Percentiles rank a stretch among this genome's conserved stretches.
Conservation (phyloP, 2,113 vertebrate genomes). For the Hymenochirus boettgeri region DNA sequence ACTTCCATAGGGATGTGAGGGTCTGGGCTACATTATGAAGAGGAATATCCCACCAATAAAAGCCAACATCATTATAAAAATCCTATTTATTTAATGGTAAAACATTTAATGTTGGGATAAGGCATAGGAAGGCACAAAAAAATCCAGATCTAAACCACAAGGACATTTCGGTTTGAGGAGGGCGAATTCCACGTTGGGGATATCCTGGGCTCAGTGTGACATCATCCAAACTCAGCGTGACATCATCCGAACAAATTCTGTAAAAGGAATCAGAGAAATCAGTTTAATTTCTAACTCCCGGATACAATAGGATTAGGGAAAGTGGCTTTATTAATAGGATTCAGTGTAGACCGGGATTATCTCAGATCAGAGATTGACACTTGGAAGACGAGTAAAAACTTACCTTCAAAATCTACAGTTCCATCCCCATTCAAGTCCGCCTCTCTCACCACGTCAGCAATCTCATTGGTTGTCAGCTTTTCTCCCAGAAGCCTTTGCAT, state of each 20-base stretch:
- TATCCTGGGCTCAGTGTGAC: no score
- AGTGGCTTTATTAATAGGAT: background rate
- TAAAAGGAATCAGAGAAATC: slow-evolving; percentile 1
- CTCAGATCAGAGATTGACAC: background rate
- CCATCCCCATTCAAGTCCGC: slow-evolving; percentile 78
- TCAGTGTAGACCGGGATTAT: background rate
- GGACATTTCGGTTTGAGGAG: no score
- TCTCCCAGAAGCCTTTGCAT: slow-evolving; percentile 77
- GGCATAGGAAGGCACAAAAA: no score
- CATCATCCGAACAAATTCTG: slow-evolving; percentile 49
- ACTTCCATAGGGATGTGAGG: no score
- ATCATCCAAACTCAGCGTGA: no score
- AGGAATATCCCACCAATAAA: no score
- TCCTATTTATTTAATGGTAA: no score
- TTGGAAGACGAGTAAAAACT: background rate
- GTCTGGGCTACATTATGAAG: no score
- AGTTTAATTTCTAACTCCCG: background rate
- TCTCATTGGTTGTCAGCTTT: slow-evolving; percentile 65
- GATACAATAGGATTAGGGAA: background rate
- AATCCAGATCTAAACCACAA: no score
- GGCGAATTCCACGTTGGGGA: no score
- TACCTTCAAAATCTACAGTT: slow-evolving; percentile 83
- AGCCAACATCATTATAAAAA: no score
- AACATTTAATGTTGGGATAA: no score
- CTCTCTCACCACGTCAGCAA: slow-evolving; percentile 70